Base-by-base conservation (phyloP, 2,888 invertebrate genomes). In the Melieria crassipennis region DNA sequence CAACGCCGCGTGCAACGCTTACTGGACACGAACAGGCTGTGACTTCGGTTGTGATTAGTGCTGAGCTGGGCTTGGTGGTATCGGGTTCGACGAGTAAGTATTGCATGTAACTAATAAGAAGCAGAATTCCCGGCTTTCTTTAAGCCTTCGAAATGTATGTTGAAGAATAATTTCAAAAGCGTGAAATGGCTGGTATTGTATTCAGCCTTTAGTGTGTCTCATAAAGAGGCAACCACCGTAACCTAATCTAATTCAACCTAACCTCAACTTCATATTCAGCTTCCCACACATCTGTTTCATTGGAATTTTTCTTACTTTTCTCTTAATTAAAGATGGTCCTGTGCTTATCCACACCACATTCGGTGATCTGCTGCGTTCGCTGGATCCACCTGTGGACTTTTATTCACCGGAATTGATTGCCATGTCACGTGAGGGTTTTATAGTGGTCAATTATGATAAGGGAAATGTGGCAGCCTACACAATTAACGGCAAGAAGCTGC, bases 21-120 rank as follows among this genome's bases (percentile, higher is more conserved):
- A 99, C 99, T 0, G 99, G 99, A 0, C 99, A 99, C 88, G 98
- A 99, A 86, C 95, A 97, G 81, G 94, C 97, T 72, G 95, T 99
- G 78, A 94, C 95, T 68, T 96, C 96, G 79, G 95, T 98, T 76
- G 95, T 97, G 65, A 98, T 99, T 74, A 97, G 98, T 13, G 99
- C 99, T 0, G 99, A 99, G 87, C 91, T 99, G 61, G 99, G 99
- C 42, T 90, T 99, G 48, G 99, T 99, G 69, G 94, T 99, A 76
- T 98, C 98, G 64, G 98, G 97, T 65, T 98, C 98, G 7, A 87
- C 88, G 82, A 89, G 91, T 91, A 81, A 88, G 89, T 86, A 46
- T 7, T 5, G 13, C n/a, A 16, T 6, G 2, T 30, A 3, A 30
- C 3, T 30, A 3, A 30, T 3, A 30, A 30, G 3, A 30, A 30